Evolutionary conservation across 1,140 invertebrate genomes (phyloP).

Genomic region (Diuraphis noxia): DNA sequence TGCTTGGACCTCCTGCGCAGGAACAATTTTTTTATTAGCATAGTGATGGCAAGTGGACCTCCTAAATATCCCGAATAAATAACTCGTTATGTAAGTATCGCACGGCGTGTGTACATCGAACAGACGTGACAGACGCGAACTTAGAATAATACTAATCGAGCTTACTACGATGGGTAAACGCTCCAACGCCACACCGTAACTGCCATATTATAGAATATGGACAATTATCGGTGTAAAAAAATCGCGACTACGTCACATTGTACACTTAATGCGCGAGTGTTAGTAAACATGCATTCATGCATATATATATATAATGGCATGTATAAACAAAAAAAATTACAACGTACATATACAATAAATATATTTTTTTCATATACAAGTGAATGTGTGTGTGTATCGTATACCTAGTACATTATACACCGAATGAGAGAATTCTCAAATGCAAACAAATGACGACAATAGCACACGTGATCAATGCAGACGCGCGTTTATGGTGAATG

Average conservation of each 20-base stretch:
- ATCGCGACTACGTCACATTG: slow-evolving; percentile 14
- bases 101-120: neutral
- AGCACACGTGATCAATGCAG: slow-evolving; percentile 15
- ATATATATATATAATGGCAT: neutral
- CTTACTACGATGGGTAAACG: neutral
- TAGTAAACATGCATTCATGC: neutral
- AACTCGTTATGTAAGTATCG: neutral
- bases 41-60: neutral
- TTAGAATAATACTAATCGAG: neutral
- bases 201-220: neutral
- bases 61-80: neutral
- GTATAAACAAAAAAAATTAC: neutral
- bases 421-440: slow-evolving; percentile 32
- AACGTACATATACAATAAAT: neutral
- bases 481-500: neutral
- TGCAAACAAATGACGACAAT: slow-evolving; percentile 52
- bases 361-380: neutral
- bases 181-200: slow-evolving; percentile 8
- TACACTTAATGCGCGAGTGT: neutral
- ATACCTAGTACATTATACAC: neutral
- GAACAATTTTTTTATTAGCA: slow-evolving; percentile 38
- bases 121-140: neutral
- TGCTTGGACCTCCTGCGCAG: neutral
- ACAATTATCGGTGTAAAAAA: slow-evolving; percentile 17
- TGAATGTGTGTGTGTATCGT: neutral